Evolutionary conservation across 2,888 invertebrate genomes (phyloP).

Genomic region (Elysia crispata): DNA sequence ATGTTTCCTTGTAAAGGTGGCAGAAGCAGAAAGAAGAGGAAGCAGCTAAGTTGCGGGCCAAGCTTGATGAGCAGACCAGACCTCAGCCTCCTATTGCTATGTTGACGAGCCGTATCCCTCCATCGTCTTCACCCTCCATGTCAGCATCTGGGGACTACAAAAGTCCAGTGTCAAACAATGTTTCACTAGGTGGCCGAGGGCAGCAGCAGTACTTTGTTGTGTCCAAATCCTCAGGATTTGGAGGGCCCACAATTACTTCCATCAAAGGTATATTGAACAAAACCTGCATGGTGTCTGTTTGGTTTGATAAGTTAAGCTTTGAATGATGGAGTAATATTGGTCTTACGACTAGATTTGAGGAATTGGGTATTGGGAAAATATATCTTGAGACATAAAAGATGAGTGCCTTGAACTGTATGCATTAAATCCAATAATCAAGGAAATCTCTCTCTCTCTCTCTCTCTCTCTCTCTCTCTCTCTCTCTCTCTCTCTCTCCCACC

Average conservation of each 20-base stretch:
- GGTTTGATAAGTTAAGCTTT: too few species aligned
- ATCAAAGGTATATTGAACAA: too few species aligned
- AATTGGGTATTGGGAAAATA: too few species aligned
- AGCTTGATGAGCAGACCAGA: slow-evolving; percentile 30
- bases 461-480: slow-evolving; percentile 14
- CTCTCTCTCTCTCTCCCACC: slow-evolving; percentile 7
- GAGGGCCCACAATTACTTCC: too few species aligned
- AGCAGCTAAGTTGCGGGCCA: slow-evolving; percentile 39
- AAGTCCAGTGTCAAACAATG: slow-evolving; percentile 41
- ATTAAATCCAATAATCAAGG: neutral
- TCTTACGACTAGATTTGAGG: too few species aligned
- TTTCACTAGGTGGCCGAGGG: slow-evolving; percentile 31
- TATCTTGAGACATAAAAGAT: too few species aligned
- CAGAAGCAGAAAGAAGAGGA: slow-evolving; percentile 48
- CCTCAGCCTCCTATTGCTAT: neutral
- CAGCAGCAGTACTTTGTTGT: slow-evolving; percentile 17
- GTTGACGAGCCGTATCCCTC: neutral
- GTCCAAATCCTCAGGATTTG: too few species aligned
- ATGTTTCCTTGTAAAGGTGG: slow-evolving; percentile 44
- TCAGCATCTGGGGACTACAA: slow-evolving; percentile 31
- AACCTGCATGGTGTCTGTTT: too few species aligned
- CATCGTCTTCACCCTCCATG: neutral
- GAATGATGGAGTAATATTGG: too few species aligned
- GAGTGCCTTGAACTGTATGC: too few species aligned
- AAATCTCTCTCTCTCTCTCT: neutral